These are phyloP conservation scores for Cardiocondyla obscurior DNA, from an alignment of 1,140 invertebrate genomes.

Conservation along the genomic window DNA sequence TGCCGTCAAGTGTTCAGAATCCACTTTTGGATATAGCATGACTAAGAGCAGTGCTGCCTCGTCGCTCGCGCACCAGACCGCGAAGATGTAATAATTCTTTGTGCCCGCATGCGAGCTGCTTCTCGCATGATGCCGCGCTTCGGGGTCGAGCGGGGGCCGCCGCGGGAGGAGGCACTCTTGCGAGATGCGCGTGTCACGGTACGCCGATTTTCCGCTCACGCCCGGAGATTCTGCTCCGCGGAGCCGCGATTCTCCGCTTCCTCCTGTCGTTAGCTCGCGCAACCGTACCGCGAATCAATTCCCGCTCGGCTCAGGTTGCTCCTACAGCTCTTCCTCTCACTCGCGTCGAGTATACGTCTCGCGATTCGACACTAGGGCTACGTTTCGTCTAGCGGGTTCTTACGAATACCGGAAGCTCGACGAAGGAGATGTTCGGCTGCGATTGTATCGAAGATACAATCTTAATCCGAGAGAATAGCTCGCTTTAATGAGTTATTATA, in stretches of 20 bases:
- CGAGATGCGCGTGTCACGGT: conserved; percentile 73
- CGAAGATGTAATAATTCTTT: conserved; percentile 81
- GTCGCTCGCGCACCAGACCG: conserved; percentile 76
- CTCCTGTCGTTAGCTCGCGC: conserved; percentile 52
- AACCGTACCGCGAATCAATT: conserved; percentile 54
- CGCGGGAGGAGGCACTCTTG: conserved; percentile 65
- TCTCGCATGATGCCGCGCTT: conserved; percentile 50
- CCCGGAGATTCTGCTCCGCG: conserved; percentile 45
- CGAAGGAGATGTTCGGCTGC: conserved; percentile 11
- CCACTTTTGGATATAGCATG: conserved; percentile 69
- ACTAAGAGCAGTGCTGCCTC: conserved; percentile 61
- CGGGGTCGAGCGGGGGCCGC: conserved; percentile 20
- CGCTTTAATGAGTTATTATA: conserved; percentile 42
- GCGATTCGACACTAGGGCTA: conserved; percentile 7
- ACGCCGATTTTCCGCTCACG: conserved; percentile 72
- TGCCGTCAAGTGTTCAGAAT: conserved; percentile 49
- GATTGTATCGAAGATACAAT: conserved; percentile 31
- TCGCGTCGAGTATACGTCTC: background rate
- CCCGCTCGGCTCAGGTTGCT: background rate
- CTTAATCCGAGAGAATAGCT: conserved; percentile 41
- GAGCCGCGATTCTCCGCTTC: conserved; percentile 28
- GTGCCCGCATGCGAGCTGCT: conserved; percentile 67
- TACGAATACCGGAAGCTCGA: conserved; percentile 17
- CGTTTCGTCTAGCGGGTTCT: background rate
- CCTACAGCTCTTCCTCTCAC: background rate